Conservation (phyloP, 2,888 invertebrate genomes). For the Lithophane ornitopus region DNA sequence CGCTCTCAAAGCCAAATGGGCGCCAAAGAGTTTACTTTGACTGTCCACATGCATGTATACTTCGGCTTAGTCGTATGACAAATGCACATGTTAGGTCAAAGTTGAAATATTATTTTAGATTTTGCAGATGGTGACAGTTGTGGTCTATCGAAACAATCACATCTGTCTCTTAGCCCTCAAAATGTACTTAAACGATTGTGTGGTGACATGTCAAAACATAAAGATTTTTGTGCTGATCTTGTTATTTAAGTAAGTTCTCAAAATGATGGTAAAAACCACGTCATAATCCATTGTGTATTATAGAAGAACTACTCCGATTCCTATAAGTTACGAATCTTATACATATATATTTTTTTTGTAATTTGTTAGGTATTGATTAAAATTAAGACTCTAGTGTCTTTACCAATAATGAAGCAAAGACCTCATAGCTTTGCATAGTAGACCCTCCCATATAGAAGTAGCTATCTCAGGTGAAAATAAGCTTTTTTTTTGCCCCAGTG, state of each 20-base stretch:
- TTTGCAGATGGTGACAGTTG: neutral
- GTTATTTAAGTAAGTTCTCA: no score
- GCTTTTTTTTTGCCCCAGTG: no score
- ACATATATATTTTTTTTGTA: no score
- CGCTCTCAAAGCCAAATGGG: constrained; percentile 14
- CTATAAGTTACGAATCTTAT: no score
- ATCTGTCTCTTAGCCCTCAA: neutral
- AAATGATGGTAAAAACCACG: no score
- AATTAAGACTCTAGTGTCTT: no score
- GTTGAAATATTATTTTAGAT: neutral
- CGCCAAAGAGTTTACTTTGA: neutral
- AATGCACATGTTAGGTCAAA: neutral
- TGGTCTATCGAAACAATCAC: neutral
- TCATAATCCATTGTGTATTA: no score
- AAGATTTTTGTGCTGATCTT: neutral
- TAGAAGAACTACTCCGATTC: neutral
- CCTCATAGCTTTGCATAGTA: no score
- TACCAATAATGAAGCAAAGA: no score
- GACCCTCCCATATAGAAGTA: no score
- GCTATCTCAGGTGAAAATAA: no score
- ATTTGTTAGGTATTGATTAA: no score
- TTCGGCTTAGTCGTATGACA: neutral
- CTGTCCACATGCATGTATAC: neutral
- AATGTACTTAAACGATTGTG: neutral
- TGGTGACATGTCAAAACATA: neutral